phyloP scores from a whole-genome alignment of 2,797 vertebrate species.

The Tragopan temminckii region DNA sequence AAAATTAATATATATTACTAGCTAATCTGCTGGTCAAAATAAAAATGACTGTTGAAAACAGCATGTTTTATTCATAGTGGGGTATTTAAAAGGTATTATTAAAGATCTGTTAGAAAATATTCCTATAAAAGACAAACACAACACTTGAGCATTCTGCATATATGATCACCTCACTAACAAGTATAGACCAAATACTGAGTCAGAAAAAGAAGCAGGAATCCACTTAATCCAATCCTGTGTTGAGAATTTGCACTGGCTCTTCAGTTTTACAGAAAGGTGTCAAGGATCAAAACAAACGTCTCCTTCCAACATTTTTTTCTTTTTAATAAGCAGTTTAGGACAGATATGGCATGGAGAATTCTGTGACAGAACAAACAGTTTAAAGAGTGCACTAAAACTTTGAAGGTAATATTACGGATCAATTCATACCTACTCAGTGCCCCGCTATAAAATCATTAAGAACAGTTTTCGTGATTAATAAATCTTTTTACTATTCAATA shows the following conservation, averaged over 20 bases:
- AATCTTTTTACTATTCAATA: neutral
- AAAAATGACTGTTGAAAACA: neutral
- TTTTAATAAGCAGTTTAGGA: conserved; percentile 2
- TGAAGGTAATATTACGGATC: neutral
- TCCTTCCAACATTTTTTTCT: neutral
- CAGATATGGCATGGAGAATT: neutral
- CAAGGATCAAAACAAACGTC: neutral
- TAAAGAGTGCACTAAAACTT: conserved; percentile 15
- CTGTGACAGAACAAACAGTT: neutral
- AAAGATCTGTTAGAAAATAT: neutral
- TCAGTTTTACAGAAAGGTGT: neutral
- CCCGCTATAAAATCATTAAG: neutral
- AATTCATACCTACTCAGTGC: neutral
- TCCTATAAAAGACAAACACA: neutral
- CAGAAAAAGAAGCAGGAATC: neutral
- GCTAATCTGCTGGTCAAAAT: neutral
- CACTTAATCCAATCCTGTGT: fast-evolving
- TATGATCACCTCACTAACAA: neutral
- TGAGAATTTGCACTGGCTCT: neutral
- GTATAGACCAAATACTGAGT: neutral
- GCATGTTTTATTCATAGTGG: conserved; percentile 14
- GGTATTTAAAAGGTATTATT: neutral
- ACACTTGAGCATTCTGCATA: neutral
- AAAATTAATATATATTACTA: conserved; percentile 2
- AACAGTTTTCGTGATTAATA: neutral